phyloP scores from a whole-genome alignment of 2,888 invertebrate genomes.

The Epirrhoe alternata region DNA sequence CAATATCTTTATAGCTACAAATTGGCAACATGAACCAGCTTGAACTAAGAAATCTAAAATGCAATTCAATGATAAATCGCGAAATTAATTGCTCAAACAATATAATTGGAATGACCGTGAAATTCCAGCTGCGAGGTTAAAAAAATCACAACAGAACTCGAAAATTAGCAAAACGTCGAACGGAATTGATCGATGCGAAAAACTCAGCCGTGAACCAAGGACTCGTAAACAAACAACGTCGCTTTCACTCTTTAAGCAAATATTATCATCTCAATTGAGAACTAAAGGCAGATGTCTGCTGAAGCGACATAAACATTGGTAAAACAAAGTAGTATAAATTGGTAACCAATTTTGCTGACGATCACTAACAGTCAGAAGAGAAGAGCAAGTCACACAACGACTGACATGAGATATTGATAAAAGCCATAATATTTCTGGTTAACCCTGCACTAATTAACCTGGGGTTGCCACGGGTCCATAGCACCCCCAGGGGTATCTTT shows the following conservation, averaged over 20 bases:
- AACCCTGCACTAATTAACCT: no score
- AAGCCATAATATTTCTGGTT: no score
- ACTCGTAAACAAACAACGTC: conserved; percentile 26
- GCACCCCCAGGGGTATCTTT: no score
- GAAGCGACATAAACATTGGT: conserved; percentile 2
- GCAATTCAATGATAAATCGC: conserved; percentile 8
- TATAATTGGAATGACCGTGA: conserved; percentile 30
- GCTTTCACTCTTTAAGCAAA: conserved; percentile 44
- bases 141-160: conserved; percentile 32
- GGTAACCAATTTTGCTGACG: background rate
- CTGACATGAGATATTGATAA: no score
- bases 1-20: background rate
- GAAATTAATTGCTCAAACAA: conserved; percentile 19
- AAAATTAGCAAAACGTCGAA: conserved; percentile 33
- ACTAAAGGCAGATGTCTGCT: conserved; percentile 17
- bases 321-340: background rate
- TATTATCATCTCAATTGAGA: conserved; percentile 40
- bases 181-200: conserved; percentile 32
- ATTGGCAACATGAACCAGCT: background rate
- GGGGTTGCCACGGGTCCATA: no score
- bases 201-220: conserved; percentile 34
- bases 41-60: background rate
- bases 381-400: no score
- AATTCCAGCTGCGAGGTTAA: conserved; percentile 26
- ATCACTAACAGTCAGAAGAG: no score